Conservation (phyloP, 2,797 vertebrate species). For the Muscicapa striata region DNA sequence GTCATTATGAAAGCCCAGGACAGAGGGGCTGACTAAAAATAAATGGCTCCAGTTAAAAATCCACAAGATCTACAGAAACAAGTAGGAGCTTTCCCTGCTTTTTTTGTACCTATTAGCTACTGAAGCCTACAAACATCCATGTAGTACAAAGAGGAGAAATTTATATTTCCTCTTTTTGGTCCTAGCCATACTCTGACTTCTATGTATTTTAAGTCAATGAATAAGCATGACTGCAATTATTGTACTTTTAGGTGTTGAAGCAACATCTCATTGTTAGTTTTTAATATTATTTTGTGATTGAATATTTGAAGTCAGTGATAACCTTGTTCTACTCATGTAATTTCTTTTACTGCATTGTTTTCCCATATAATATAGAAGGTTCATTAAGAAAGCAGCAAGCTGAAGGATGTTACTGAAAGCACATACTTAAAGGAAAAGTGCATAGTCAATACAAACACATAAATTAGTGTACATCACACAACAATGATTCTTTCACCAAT, state of each 20-base stretch:
- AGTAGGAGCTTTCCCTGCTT: background rate
- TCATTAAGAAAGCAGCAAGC: conserved; percentile 40
- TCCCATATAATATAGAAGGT: background rate
- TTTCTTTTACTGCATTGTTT: conserved; percentile 14
- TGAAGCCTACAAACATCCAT: background rate
- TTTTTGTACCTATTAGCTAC: no score
- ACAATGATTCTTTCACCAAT: background rate
- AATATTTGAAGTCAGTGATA: background rate
- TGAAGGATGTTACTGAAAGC: background rate
- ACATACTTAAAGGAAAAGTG: conserved; percentile 40
- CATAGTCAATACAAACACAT: conserved; percentile 14
- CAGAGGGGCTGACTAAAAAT: background rate
- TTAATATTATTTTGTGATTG: conserved; percentile 1
- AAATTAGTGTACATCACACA: conserved; percentile 13
- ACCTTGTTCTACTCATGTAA: background rate
- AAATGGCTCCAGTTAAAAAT: background rate
- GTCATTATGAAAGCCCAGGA: background rate
- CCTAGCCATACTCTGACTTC: background rate
- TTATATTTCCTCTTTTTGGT: background rate
- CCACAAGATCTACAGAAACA: background rate
- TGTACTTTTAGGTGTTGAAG: background rate
- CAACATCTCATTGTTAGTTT: background rate
- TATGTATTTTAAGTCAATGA: background rate
- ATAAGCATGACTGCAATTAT: background rate
- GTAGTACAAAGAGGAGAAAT: background rate